Conservation (phyloP, 2,113 vertebrate species). For the Desmodus rotundus region DNA sequence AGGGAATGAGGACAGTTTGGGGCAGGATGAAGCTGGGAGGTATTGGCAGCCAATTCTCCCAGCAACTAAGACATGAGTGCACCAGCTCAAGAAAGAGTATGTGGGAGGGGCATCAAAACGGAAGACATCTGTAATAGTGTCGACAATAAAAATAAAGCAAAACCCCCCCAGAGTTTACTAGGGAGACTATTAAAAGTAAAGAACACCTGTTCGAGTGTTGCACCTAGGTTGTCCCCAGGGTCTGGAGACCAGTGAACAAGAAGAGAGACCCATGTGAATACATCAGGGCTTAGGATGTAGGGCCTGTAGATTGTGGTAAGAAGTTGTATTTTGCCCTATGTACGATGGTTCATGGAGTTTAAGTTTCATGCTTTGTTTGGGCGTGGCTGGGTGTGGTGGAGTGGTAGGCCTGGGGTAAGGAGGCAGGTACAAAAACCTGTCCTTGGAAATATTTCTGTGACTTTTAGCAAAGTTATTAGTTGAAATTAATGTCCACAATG, state of each 20-base stretch:
- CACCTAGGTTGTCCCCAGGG: neutral
- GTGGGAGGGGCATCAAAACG: too few relatives aligned
- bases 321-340: neutral
- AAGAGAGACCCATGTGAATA: fast-evolving
- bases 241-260: neutral
- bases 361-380: neutral
- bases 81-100: neutral
- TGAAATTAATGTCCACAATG: neutral
- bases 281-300: neutral
- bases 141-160: too few relatives aligned
- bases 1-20: neutral
- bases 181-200: neutral
- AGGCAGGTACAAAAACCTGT: neutral
- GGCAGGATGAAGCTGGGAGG: neutral
- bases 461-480: neutral
- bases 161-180: neutral
- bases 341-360: neutral
- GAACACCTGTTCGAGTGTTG: too few relatives aligned
- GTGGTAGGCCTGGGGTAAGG: fast-evolving
- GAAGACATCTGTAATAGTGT: too few relatives aligned
- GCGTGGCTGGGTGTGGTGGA: too few relatives aligned
- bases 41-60: neutral
- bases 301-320: neutral
- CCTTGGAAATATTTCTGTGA: neutral
- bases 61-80: neutral